phyloP scores from a whole-genome alignment of 2,797 vertebrate species.

The Bradypodion pumilum region DNA sequence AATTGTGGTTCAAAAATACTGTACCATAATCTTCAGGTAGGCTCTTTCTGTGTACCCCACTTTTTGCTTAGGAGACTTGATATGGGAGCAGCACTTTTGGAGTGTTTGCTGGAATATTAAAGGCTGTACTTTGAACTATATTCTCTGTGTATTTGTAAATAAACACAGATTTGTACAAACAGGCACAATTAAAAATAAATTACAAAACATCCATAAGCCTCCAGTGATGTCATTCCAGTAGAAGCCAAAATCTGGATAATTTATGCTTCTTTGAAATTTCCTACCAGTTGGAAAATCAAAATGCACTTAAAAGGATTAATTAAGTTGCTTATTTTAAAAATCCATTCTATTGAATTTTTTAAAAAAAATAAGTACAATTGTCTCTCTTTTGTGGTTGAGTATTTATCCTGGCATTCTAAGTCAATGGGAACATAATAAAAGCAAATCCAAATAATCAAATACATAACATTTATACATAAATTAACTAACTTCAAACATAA shows the following conservation, averaged over 20 bases:
- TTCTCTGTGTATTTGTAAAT: background rate
- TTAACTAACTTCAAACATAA: no score
- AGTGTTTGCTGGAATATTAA: background rate
- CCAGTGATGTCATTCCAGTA: background rate
- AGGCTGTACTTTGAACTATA: background rate
- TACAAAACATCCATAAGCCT: background rate
- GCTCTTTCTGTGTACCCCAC: no score
- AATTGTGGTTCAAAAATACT: no score
- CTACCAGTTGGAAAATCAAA: background rate
- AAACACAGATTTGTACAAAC: background rate
- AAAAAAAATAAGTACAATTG: background rate
- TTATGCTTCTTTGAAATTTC: background rate
- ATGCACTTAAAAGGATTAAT: background rate
- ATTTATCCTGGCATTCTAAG: background rate
- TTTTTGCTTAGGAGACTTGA: background rate
- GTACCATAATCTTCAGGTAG: no score
- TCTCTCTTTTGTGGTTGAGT: background rate
- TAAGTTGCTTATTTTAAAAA: background rate
- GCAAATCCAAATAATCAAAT: background rate
- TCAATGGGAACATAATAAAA: background rate
- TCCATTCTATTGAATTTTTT: background rate
- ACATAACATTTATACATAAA: background rate
- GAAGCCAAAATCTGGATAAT: background rate
- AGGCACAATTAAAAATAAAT: no score
- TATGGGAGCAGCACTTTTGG: background rate